Base-by-base conservation (phyloP, 2,797 vertebrate species). In the Catamblyrhynchus diadema region DNA sequence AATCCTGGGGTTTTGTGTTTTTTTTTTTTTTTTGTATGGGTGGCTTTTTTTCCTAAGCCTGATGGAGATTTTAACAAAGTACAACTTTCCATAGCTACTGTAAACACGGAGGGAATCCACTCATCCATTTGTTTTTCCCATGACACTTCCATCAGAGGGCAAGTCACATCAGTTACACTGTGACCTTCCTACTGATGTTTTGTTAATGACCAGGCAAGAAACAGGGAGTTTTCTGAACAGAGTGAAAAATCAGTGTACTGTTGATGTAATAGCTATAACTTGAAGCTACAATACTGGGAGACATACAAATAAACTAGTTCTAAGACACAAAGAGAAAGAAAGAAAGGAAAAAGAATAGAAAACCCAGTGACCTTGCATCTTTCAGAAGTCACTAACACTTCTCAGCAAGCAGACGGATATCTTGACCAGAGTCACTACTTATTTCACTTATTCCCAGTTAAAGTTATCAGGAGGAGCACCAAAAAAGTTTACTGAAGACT, bases 41-140 rank as follows among this genome's bases (percentile, higher is more conserved):
- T 70, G 23, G 10, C 3, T 9, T 51, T 67, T 83, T n/a, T 79
- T 12, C 61, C 60, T 72, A 64, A 92, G 61, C 21, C 35, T 81
- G 54, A 62, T 22, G 35, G 19, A 74, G 35, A 90, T 83, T 93
- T 90, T 65, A 88, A 87, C 83, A 75, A 88, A 95, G 70, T 20
- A 79, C 15, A 87, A 69, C 25, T 94, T 94, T 86, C 81, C 48
- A 64, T 61, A 75, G 47, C 66, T 73, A 62, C 92, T 53, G 51
- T 48, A 73, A 85, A 70, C 50, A 88, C 4, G 57, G 28, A 80
- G 17, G 11, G 37, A 95, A 84, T 45, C 50, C 39, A 77, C 32
- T 18, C 0, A 0, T 80, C 51, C 48, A 37, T 78, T 96, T 90
- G 85, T 65, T 97, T 97, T 96, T 97, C 90, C 95, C 90, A 92